These are phyloP conservation scores for Nomada ruficornis DNA, from an alignment of 2,888 invertebrate genomes.

Conservation along the genomic window DNA sequence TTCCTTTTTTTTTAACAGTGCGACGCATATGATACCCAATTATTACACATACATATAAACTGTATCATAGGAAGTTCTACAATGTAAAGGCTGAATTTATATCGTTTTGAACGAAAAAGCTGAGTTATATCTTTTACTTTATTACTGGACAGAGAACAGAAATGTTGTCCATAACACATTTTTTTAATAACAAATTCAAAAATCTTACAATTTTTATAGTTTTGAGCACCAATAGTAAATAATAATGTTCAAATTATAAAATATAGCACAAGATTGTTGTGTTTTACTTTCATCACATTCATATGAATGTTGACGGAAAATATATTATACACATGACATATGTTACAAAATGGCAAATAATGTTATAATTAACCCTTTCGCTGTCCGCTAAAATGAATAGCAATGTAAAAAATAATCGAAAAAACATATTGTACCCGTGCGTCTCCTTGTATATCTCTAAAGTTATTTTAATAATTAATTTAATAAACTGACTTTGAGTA, in stretches of 20 bases:
- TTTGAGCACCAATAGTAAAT: conserved; percentile 61
- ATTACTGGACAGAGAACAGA: conserved; percentile 30
- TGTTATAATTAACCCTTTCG: no score
- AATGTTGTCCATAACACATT: conserved; percentile 23
- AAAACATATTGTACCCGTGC: no score
- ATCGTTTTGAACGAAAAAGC: conserved; percentile 33
- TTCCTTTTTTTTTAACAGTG: conserved; percentile 38
- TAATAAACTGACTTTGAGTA: no score
- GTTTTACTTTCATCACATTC: conserved; percentile 59
- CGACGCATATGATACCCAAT: conserved; percentile 36
- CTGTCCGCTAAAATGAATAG: no score
- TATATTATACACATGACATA: conserved; percentile 55
- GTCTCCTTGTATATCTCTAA: no score
- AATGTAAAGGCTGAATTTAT: conserved; percentile 16
- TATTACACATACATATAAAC: conserved; percentile 51
- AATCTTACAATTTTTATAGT: conserved; percentile 34
- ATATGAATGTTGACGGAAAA: conserved; percentile 49
- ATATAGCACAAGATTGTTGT: conserved; percentile 53
- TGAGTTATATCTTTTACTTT: conserved; percentile 24
- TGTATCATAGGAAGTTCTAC: conserved; percentile 40
- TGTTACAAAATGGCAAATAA: conserved; percentile 46
- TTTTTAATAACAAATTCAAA: conserved; percentile 40
- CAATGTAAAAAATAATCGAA: no score
- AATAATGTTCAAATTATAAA: conserved; percentile 57
- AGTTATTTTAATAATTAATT: no score